Conservation (phyloP, 2,113 vertebrate genomes). For the Tenrec ecaudatus region DNA sequence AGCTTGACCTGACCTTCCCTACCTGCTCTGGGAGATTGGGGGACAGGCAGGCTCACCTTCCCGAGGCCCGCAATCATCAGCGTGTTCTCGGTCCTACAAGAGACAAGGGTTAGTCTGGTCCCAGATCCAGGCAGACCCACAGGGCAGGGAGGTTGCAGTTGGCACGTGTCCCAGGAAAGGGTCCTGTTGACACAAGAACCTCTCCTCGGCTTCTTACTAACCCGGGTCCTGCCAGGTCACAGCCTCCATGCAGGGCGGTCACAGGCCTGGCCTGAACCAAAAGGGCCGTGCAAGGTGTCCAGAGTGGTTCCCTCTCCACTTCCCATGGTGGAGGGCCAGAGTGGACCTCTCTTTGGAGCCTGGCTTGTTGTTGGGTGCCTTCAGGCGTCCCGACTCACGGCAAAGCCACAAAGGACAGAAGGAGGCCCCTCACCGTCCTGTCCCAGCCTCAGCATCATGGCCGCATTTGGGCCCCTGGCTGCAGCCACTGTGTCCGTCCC, state of each 20-base stretch:
- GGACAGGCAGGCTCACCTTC: constrained; percentile 88
- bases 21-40: too few species aligned
- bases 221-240: fast-evolving
- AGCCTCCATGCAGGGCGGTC: fast-evolving
- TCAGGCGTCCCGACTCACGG: too few species aligned
- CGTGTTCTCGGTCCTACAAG: constrained; percentile 96
- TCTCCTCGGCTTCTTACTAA: neutral
- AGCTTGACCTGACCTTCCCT: neutral
- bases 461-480: too few species aligned
- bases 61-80: constrained; percentile 97
- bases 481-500: too few species aligned
- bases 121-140: too few species aligned
- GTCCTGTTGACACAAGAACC: fast-evolving
- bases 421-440: too few species aligned
- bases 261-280: fast-evolving
- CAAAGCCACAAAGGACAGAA: neutral
- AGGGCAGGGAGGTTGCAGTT: neutral
- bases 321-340: neutral
- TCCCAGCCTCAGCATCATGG: too few species aligned
- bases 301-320: neutral
- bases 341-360: fast-evolving
- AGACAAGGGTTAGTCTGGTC: neutral
- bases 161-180: neutral
- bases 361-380: neutral
- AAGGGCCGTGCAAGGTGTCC: fast-evolving